Evolutionary conservation across 2,888 invertebrate genomes (phyloP).

Genomic region (Phania funesta): DNA sequence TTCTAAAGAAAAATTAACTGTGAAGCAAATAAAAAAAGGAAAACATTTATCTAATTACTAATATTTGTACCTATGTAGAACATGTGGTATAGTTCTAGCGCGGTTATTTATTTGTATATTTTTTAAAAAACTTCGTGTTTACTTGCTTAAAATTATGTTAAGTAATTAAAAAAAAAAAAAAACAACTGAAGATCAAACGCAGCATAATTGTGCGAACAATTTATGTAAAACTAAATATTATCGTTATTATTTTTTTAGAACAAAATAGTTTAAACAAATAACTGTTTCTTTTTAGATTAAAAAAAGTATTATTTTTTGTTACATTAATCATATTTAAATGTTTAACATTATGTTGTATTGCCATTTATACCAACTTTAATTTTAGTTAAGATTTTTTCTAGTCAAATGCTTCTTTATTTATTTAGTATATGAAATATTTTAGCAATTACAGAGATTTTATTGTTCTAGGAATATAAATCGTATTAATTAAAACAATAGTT

Average conservation of each 20-base stretch:
- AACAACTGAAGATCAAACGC: neutral
- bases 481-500: too few species aligned
- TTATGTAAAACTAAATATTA: conserved; percentile 9
- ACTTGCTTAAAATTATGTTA: neutral
- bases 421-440: conserved; percentile 25
- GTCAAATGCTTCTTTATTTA: conserved; percentile 63
- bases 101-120: too few species aligned
- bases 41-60: too few species aligned
- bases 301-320: conserved; percentile 65
- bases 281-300: conserved; percentile 64
- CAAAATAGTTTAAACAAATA: conserved; percentile 41
- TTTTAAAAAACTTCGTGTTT: too few species aligned
- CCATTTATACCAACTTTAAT: conserved; percentile 52
- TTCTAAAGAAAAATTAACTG: too few species aligned
- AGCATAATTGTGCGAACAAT: neutral
- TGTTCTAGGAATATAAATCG: conserved; percentile 52
- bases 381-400: conserved; percentile 55
- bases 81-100: too few species aligned
- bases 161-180: neutral
- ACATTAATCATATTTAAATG: conserved; percentile 52
- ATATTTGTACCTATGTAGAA: too few species aligned
- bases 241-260: conserved; percentile 17
- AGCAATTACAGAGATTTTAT: conserved; percentile 41
- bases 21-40: too few species aligned
- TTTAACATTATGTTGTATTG: conserved; percentile 46